A percentile compares a stretch with the other conserved stretches of the same genome.
phyloP scores from a whole-genome alignment of 2,888 invertebrate species.

The Noctua fimbriata region DNA sequence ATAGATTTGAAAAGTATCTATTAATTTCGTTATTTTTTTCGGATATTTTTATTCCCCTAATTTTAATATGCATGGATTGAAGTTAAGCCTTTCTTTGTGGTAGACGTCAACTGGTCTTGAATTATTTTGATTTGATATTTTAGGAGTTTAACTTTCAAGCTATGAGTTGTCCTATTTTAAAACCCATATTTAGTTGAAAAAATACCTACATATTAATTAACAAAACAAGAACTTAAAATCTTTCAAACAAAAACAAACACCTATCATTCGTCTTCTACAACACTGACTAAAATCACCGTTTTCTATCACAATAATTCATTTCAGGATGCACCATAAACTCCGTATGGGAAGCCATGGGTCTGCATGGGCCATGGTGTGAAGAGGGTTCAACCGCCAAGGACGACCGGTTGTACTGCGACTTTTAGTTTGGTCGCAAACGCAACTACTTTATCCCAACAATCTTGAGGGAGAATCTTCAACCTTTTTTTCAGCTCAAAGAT shows the following conservation, averaged over 20 bases:
- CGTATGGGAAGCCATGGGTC: conserved; percentile 70
- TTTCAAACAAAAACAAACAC: neutral
- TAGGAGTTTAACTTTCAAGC: neutral
- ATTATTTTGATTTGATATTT: conserved; percentile 2
- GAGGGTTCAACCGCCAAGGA: conserved; percentile 81
- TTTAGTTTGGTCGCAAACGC: conserved; percentile 72
- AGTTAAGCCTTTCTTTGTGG: conserved; percentile 23
- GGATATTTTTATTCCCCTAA: conserved; percentile 22
- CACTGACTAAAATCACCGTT: conserved; percentile 19
- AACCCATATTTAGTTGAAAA: neutral
- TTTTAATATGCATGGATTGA: conserved; percentile 27
- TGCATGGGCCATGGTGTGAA: conserved; percentile 42
- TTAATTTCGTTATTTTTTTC: conserved; percentile 48
- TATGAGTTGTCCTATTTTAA: neutral
- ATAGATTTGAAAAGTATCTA: conserved; percentile 51
- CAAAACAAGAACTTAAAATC: neutral
- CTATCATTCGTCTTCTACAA: neutral
- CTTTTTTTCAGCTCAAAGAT: conserved; percentile 32
- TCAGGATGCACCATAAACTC: conserved; percentile 61
- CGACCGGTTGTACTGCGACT: conserved; percentile 65
- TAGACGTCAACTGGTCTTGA: neutral
- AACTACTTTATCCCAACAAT: conserved; percentile 51
- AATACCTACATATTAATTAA: neutral
- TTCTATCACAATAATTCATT: conserved; percentile 52
- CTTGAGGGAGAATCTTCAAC: conserved; percentile 43